These are phyloP conservation scores for Myrmecobius fasciatus DNA, from an alignment of 2,113 vertebrate species.

Conservation along the genomic window DNA sequence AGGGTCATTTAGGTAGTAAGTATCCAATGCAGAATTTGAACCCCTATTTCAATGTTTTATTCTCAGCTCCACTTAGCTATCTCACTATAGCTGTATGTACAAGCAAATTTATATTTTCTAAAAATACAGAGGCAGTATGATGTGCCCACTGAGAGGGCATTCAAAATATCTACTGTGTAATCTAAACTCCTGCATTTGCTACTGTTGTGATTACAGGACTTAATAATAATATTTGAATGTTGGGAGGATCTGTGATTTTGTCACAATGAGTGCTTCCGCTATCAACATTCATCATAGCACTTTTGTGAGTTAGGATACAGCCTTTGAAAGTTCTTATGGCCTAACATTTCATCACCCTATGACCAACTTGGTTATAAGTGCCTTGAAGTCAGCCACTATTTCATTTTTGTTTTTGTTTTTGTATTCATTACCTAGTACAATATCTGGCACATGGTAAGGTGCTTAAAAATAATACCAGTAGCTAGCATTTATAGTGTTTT, in stretches of 20 bases:
- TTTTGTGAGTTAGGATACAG: background rate
- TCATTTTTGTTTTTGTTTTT: background rate
- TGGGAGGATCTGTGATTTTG: background rate
- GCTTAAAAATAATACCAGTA: background rate
- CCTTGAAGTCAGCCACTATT: background rate
- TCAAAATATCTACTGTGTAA: background rate
- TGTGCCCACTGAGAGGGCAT: background rate
- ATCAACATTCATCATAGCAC: background rate
- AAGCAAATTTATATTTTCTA: background rate
- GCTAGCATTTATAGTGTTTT: background rate
- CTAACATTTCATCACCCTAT: background rate
- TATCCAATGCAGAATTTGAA: background rate
- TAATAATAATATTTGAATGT: background rate
- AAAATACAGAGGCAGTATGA: background rate
- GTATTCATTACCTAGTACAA: background rate
- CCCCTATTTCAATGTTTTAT: background rate
- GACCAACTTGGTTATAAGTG: background rate
- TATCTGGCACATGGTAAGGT: background rate
- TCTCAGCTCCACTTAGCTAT: background rate
- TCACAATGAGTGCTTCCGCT: background rate
- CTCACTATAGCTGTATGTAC: background rate
- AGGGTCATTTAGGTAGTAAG: background rate
- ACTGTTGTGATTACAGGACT: background rate
- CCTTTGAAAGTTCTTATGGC: background rate
- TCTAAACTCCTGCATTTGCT: background rate